Percentiles rank a stretch among this genome's conserved stretches.
These are phyloP conservation scores for Schizaphis graminum DNA, from an alignment of 2,888 invertebrate species.

Conservation along the genomic window DNA sequence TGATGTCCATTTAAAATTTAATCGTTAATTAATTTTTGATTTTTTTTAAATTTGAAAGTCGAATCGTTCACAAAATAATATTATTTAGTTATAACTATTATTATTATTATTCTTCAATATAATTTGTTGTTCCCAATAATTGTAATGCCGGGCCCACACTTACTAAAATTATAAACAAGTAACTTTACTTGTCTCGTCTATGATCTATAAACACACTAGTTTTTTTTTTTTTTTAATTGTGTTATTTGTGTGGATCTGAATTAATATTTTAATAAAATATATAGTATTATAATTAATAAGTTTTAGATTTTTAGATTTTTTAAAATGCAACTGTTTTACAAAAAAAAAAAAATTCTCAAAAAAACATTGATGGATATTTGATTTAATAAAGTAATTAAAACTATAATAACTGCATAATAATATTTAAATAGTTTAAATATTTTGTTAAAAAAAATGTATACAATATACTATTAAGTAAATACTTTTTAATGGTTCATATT, in stretches of 20 bases:
- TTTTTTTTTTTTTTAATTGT: neutral
- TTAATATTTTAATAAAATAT: neutral
- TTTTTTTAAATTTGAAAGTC: neutral
- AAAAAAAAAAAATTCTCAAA: no score
- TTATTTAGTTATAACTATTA: neutral
- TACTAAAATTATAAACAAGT: neutral
- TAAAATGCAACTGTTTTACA: no score
- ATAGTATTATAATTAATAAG: neutral
- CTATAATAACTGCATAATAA: neutral
- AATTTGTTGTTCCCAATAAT: neutral
- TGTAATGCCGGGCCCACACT: neutral
- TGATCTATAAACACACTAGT: neutral
- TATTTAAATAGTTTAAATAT: neutral
- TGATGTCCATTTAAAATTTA: neutral
- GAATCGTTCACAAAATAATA: neutral
- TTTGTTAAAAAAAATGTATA: neutral
- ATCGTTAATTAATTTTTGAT: neutral
- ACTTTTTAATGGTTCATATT: neutral
- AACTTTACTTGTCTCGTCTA: neutral
- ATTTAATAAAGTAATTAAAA: no score
- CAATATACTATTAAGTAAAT: neutral
- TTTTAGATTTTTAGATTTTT: no score
- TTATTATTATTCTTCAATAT: neutral
- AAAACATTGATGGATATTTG: no score
- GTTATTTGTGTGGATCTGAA: neutral